Evolutionary conservation across 2,113 vertebrate genomes (phyloP).

Genomic region (Lichenostomus cassidix): DNA sequence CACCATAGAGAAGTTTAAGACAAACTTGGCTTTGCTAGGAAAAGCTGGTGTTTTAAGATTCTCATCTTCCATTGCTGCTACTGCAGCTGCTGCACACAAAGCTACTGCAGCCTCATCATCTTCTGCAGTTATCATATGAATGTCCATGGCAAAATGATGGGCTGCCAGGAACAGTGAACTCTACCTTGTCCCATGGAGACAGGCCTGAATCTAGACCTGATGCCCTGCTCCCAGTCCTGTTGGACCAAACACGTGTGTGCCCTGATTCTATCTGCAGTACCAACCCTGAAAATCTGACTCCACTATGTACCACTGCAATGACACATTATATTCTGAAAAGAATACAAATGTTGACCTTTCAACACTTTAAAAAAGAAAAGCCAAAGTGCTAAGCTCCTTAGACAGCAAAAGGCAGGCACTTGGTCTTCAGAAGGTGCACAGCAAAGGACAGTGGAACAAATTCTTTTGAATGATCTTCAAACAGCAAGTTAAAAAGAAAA

Average conservation of each 20-base stretch:
- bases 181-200: not conserved
- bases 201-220: not conserved
- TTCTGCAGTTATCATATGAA: not conserved
- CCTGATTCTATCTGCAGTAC: not conserved
- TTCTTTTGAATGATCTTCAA: not conserved
- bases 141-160: not conserved
- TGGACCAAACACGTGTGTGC: not conserved
- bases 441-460: not conserved
- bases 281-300: not conserved
- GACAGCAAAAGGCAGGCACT: not conserved
- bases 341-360: not conserved
- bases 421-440: not conserved
- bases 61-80: not conserved
- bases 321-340: not conserved
- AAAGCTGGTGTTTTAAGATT: not conserved
- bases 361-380: not conserved
- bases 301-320: not conserved
- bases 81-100: not conserved
- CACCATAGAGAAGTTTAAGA: not conserved
- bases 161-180: accelerated
- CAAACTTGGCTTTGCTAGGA: not conserved
- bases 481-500: not conserved
- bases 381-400: not conserved
- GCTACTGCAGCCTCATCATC: accelerated
- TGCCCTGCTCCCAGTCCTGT: not conserved